These are phyloP conservation scores for Potamilus streckersoni DNA, from an alignment of 1,140 invertebrate genomes.

Conservation along the genomic window DNA sequence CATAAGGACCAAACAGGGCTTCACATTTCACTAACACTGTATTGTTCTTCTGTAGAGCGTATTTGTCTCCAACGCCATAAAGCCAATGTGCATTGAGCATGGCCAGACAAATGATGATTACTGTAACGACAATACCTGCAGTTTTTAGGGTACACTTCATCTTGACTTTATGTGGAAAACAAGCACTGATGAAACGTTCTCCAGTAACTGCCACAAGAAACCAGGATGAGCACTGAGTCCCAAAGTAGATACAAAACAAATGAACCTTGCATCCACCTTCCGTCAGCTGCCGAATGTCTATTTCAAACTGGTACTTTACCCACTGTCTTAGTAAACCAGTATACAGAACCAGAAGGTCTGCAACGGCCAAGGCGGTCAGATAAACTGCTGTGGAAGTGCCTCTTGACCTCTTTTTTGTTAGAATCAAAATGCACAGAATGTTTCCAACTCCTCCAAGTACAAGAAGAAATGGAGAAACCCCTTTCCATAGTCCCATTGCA, in stretches of 20 bases:
- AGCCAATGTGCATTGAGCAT: conserved; percentile 23
- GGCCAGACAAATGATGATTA: conserved; percentile 1
- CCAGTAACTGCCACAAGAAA: conserved; percentile 43
- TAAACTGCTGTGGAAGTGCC: conserved; percentile 33
- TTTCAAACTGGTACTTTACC: conserved; percentile 34
- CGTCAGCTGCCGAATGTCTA: conserved; percentile 33
- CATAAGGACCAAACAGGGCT: conserved; percentile 2
- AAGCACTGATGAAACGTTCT: conserved; percentile 43
- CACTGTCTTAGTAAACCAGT: conserved; percentile 43
- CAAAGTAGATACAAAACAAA: conserved; percentile 33
- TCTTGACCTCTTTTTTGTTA: conserved; percentile 13
- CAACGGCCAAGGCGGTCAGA: conserved; percentile 32
- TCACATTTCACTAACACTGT: not conserved
- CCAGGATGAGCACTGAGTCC: conserved; percentile 40
- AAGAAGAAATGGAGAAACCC: conserved; percentile 36
- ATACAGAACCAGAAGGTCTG: conserved; percentile 40
- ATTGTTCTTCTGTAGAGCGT: not conserved
- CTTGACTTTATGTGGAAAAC: conserved; percentile 36
- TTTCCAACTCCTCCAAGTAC: conserved; percentile 41
- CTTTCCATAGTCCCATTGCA: conserved; percentile 25
- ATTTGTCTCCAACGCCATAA: conserved; percentile 11
- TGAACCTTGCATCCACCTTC: conserved; percentile 37
- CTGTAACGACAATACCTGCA: not conserved
- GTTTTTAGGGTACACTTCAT: conserved; percentile 20
- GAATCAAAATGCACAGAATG: conserved; percentile 33